Evolutionary conservation across 2,888 invertebrate genomes (phyloP), one percentile per base, ranked within the genome.

Genomic region (Eumerus sabulonum): DNA sequence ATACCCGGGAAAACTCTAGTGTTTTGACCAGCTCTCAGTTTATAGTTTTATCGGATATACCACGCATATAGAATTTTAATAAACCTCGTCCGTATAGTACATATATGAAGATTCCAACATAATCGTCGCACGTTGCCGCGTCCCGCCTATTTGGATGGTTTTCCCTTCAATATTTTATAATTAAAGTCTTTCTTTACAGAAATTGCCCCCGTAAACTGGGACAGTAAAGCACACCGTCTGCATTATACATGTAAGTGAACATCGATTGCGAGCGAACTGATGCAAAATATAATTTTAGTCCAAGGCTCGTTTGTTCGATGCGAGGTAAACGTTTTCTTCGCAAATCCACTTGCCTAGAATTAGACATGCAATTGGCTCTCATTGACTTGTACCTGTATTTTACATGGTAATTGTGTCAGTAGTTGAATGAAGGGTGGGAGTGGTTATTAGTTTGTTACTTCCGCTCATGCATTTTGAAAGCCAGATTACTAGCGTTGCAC

Each of bases 11-110:
- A 27, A 27, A 27, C 27, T 27, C 27, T 27, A 27, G 27, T 27
- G 3, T 7, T 4, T 27, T 7, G 27, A n/a, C n/a, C n/a, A n/a
- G n/a, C n/a, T n/a, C n/a, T n/a, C n/a, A 27, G 27, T 27, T 27
- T 7, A 27, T 4, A 27, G 27, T 7, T 27, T 2, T 7, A 2
- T 27, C 27, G 27, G 27, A 27, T 27, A 27, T 27, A 27, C 27
- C 3, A 27, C 50, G 62, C 56, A 56, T 18, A 50, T 51, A 50
- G 68, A 74, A 74, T 51, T 57, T 60, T 62, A 68, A 63, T 54
- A 48, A 17, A 27, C 27, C 7, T 27, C 3, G 27, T 27, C 27
- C 7, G 27, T 7, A 27, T 27, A 27, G 27, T 7, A n/a, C n/a
- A n/a, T 27, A 27, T n/a, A 27, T 27, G 27, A 27, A 2, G 27